Evolutionary conservation across 2,888 invertebrate species (phyloP), one percentile per base, ranked within the genome.

Genomic region (Salpingus planirostris): DNA sequence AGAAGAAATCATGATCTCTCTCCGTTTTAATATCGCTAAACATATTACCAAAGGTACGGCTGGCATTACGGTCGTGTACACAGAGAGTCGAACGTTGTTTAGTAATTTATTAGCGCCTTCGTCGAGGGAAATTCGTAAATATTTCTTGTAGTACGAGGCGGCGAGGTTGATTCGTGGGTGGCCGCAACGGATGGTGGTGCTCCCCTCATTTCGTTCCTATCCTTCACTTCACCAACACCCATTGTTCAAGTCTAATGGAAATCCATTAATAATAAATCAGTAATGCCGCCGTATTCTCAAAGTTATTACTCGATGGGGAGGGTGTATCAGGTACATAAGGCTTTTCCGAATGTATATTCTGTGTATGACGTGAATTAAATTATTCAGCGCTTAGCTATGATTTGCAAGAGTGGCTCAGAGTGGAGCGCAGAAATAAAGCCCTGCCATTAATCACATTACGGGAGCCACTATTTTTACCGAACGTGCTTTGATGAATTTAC

Each of bases 221-320:
- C 42, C 50, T 44, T 45, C 40, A 38, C 40, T 49, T 44, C 47
- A 40, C 54, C 43, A 43, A 50, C 47, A 39, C 51, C n/a, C 51
- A 57, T 57, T 57, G 57, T 57, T 57, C 55, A 49, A 46, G 46
- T 52, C 55, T 59, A 58, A 57, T 57, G 57, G 58, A 54, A 52
- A 52, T 52, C 54, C 57, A 58, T 59, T 58, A 59, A 58, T 59
- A 59, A 58, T 58, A 58, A 57, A 59, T 59, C 58, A 55, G 53
- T 54, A 55, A 54, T 52, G 51, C 52, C 50, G 40, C 46, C 38
- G 36, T 37, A 40, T 38, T 40, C 40, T 44, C 47, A 39, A 44
- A 49, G 46, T 45, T 49, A 50, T 50, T 50, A 47, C 47, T 40
- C 38, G 38, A n/a, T n/a, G n/a, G n/a, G n/a, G n/a, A n/a, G 46